phyloP scores from a whole-genome alignment of 1,140 invertebrate genomes.

The Ganaspis sp. region DNA sequence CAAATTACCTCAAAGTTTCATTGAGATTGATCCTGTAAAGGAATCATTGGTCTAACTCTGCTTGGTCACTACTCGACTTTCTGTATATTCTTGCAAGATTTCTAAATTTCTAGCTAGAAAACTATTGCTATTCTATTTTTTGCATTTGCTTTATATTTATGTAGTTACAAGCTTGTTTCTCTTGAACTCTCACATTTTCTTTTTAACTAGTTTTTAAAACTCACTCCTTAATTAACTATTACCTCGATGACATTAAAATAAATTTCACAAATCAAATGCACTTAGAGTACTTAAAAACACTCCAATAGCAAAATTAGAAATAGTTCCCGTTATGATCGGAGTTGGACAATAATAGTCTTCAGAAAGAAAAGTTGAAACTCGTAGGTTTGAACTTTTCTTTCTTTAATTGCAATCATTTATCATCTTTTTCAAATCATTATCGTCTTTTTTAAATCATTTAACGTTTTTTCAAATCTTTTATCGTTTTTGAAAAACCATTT shows the following conservation, averaged over 20 bases:
- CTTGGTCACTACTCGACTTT: neutral
- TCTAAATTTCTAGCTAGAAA: conserved; percentile 5
- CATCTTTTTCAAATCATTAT: too few species aligned
- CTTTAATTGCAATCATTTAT: too few species aligned
- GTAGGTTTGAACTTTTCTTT: too few species aligned
- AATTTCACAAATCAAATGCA: neutral
- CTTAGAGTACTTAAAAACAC: neutral
- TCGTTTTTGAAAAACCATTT: too few species aligned
- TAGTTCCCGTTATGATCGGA: neutral
- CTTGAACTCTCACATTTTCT: conserved; percentile 13
- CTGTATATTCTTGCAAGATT: neutral
- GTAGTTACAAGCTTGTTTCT: conserved; percentile 3
- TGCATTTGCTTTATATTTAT: conserved; percentile 5
- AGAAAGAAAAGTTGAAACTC: too few species aligned
- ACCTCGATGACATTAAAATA: neutral
- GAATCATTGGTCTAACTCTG: conserved; percentile 5
- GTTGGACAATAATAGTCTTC: neutral
- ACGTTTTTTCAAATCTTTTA: too few species aligned
- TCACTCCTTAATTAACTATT: neutral
- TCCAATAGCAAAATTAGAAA: neutral
- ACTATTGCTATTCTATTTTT: neutral
- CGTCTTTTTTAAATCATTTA: too few species aligned
- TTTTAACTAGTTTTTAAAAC: conserved; percentile 14
- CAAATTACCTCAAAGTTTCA: neutral
- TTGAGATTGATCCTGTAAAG: neutral